Percentiles rank a stretch among this genome's conserved stretches.
Conservation (phyloP, 2,113 vertebrate genomes). For the Hydrolagus affinis region DNA sequence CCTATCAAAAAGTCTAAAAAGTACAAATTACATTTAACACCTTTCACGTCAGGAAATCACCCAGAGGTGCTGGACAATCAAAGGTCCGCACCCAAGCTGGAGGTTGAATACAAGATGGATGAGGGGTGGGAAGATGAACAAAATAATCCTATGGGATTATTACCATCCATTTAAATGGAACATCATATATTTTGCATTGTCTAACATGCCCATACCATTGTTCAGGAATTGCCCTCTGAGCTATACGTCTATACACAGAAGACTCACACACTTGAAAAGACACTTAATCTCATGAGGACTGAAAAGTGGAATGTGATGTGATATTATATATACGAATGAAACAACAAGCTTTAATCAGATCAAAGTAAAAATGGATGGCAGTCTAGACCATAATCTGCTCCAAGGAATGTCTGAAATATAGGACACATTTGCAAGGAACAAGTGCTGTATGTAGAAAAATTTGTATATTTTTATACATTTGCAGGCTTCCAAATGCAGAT, state of each 20-base stretch:
- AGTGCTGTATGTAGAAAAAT: slow-evolving; percentile 58
- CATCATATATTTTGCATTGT: neutral
- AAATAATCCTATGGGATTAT: too few species aligned
- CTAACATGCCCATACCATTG: neutral
- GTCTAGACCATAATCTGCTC: slow-evolving; percentile 61
- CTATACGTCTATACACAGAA: neutral
- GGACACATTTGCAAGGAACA: slow-evolving; percentile 66
- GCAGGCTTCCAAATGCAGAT: slow-evolving; percentile 46
- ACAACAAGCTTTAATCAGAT: slow-evolving; percentile 67
- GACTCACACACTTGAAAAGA: slow-evolving; percentile 16
- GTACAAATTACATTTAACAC: too few species aligned
- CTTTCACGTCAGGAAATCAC: too few species aligned
- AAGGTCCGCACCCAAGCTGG: too few species aligned
- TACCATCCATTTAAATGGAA: too few species aligned
- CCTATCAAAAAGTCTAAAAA: too few species aligned
- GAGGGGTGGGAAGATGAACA: too few species aligned
- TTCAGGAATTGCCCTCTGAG: neutral
- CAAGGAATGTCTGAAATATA: slow-evolving; percentile 55
- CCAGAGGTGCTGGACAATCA: too few species aligned
- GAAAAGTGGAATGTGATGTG: slow-evolving; percentile 48
- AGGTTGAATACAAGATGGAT: too few species aligned
- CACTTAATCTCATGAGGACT: slow-evolving; percentile 21
- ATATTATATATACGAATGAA: slow-evolving; percentile 57
- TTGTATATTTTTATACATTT: slow-evolving; percentile 39
- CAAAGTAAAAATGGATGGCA: slow-evolving; percentile 61